A percentile compares a stretch with the other conserved stretches of the same genome.
Evolutionary conservation across 2,113 vertebrate genomes (phyloP).

Genomic region (Tachuris rubrigastra): DNA sequence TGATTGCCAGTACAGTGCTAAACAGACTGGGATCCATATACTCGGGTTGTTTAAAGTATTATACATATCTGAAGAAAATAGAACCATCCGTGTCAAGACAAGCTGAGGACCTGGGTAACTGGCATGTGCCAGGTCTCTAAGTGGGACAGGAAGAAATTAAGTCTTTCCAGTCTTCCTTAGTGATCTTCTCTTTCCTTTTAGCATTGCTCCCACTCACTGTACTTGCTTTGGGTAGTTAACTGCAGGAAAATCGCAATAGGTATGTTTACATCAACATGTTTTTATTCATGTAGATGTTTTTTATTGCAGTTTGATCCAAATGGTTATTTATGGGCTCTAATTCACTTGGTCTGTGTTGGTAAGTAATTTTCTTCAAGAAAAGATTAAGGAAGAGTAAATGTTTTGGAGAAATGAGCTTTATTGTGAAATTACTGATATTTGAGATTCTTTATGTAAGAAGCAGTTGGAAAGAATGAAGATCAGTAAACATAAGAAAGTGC

Average conservation of each 20-base stretch:
- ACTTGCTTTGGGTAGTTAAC: background rate
- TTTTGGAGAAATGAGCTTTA: background rate
- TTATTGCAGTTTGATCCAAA: slow-evolving; percentile 84
- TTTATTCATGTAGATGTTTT: slow-evolving; percentile 21
- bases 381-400: background rate
- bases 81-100: background rate
- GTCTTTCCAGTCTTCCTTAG: background rate
- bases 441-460: background rate
- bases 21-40: background rate
- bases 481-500: background rate
- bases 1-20: background rate
- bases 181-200: background rate
- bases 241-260: background rate
- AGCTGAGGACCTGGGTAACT: background rate
- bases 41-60: background rate
- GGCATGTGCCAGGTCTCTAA: background rate
- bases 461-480: background rate
- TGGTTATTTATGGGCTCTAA: slow-evolving; percentile 87
- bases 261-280: background rate
- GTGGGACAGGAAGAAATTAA: background rate
- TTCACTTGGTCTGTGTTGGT: slow-evolving; percentile 88
- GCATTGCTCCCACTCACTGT: background rate
- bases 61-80: background rate
- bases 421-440: background rate
- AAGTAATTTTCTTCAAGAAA: slow-evolving; percentile 63